Evolutionary conservation across 2,797 vertebrate species (phyloP).

Genomic region (Aplochiton taeniatus): DNA sequence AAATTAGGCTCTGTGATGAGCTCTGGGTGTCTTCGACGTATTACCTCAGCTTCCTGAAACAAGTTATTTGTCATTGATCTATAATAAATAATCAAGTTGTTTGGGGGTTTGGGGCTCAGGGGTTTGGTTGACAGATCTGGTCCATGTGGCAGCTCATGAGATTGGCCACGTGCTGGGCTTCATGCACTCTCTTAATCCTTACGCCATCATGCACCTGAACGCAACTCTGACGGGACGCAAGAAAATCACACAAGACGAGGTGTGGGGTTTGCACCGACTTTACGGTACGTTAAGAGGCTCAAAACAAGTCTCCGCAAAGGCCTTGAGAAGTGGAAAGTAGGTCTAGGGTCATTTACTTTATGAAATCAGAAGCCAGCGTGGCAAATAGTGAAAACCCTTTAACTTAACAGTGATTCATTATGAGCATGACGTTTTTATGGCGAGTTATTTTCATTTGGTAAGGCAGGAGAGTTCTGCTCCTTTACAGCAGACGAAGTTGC

Average conservation of each 20-base stretch:
- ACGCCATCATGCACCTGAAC: conserved; percentile 95
- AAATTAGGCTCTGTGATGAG: too few species aligned
- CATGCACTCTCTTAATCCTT: conserved; percentile 92
- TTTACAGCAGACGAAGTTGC: conserved; percentile 46
- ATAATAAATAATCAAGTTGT: conserved; percentile 24
- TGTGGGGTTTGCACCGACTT: conserved; percentile 94
- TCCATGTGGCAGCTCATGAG: conserved; percentile 95
- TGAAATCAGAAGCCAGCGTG: conserved; percentile 46
- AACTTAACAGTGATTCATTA: conserved; percentile 55
- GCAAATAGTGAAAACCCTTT: conserved; percentile 54
- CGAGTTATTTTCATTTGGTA: conserved; percentile 54
- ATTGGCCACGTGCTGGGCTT: conserved; percentile 93
- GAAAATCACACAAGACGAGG: conserved; percentile 91
- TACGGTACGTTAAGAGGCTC: conserved; percentile 76
- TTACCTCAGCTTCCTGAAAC: too few species aligned
- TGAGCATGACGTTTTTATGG: conserved; percentile 39
- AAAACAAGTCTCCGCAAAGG: background rate
- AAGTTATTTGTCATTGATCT: background rate
- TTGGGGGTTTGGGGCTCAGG: conserved; percentile 71
- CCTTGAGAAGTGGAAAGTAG: too few species aligned
- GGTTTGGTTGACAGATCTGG: conserved; percentile 95
- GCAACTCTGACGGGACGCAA: conserved; percentile 93
- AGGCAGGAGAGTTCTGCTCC: conserved; percentile 25
- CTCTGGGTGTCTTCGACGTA: too few species aligned
- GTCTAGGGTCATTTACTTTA: conserved; percentile 8